Base-by-base conservation (phyloP, 2,113 vertebrate genomes). In the Pluvianellus socialis region DNA sequence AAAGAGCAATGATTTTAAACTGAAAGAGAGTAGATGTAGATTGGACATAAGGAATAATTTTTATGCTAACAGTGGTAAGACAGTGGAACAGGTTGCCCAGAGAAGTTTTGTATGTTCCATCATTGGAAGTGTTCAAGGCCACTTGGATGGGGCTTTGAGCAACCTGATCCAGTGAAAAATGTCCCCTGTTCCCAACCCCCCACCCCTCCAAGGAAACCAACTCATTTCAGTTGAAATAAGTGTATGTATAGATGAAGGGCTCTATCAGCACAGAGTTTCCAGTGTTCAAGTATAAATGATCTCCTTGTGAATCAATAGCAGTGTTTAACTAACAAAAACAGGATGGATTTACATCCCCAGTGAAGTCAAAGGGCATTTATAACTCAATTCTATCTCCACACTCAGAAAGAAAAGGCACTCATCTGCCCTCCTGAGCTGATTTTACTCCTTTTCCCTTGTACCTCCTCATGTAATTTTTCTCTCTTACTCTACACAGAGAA, bases 1-100 rank as follows among this genome's bases (percentile, higher is more conserved):
- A 68, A 83, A 28, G 8, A 8, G 12, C 8, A 83, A 68, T 20
- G 19, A n/a, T 28, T 52, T 38, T 33, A 82, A 82, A 61, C 27
- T 33, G 33, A 52, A 89, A 59, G 35, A 52, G 7, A 7, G 9
- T 61, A 52, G 26, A 52, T 7, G 35, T 35, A 35, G 32, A 13
- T 10, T 26, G 13, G 21, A 21, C 7, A 38, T 70, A 26, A 68
- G 45, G 24, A 67, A 59, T 23, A 50, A 22, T 6, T n/a, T 86
- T 66, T 33, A 28, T 0, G 0, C 7, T n/a, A 14, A 75, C 7
- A 7, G n/a, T 66, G 14, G 28, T 42, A 9, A 67, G 20, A 32
- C 21, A 38, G 13, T 38, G 44, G 20, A n/a, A 52, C 26, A 86
- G 15, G 20, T 21, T 77, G 7, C n/a, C 16, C 30, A 84, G 42